Percentiles rank a stretch among this genome's conserved stretches.
phyloP scores from a whole-genome alignment of 1,140 invertebrate genomes.

The Varroa destructor region DNA sequence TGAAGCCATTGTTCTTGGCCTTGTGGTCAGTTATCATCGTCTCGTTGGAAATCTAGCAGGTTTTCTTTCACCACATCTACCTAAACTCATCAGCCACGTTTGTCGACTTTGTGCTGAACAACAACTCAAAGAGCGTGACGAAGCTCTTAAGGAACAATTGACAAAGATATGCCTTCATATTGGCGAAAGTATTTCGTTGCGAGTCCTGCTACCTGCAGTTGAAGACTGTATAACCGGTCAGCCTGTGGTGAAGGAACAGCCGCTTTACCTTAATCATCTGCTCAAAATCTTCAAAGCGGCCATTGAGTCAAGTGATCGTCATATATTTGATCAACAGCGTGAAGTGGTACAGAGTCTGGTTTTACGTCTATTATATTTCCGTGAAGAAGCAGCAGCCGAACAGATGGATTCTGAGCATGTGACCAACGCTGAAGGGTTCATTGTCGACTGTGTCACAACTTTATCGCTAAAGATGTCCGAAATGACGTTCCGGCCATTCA shows the following conservation, averaged over 20 bases:
- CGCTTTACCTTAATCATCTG: constrained; percentile 39
- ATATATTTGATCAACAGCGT: constrained; percentile 30
- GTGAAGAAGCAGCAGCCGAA: constrained; percentile 40
- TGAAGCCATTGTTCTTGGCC: constrained; percentile 46
- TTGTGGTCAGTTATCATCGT: constrained; percentile 60
- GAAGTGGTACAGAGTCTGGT: constrained; percentile 49
- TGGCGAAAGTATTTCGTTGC: constrained; percentile 51
- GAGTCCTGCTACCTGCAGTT: constrained; percentile 61
- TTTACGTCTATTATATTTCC: constrained; percentile 57
- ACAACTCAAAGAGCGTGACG: constrained; percentile 33
- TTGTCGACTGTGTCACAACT: constrained; percentile 57
- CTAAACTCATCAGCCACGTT: constrained; percentile 50
- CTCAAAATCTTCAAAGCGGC: constrained; percentile 9
- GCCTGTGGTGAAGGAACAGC: constrained; percentile 51
- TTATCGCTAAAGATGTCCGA: constrained; percentile 77
- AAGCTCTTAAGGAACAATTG: constrained; percentile 34
- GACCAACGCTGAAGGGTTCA: constrained; percentile 51
- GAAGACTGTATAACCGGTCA: constrained; percentile 50
- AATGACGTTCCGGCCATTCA: constrained; percentile 67
- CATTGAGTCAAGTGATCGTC: constrained; percentile 7
- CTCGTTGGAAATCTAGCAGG: constrained; percentile 61
- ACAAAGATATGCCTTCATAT: constrained; percentile 49
- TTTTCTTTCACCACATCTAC: constrained; percentile 68
- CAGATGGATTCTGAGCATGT: constrained; percentile 39
- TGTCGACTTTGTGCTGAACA: constrained; percentile 34